Conservation (phyloP, 1,140 invertebrate species). For the Globodera rostochiensis region DNA sequence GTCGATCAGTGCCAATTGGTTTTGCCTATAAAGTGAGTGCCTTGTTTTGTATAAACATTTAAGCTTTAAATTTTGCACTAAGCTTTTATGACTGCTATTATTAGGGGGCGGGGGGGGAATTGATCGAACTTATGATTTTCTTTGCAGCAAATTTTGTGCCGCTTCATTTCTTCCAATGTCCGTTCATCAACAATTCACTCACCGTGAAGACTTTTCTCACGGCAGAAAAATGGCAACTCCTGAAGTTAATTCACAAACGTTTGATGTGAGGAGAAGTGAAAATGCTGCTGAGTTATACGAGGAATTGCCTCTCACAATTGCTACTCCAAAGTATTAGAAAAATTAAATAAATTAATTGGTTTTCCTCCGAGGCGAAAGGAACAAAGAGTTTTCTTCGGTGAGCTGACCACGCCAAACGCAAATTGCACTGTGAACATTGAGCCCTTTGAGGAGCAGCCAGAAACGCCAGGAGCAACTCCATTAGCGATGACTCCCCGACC, state of each 20-base stretch:
- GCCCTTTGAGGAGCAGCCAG: neutral
- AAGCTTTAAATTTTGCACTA: too few relatives aligned
- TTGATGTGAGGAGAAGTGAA: neutral
- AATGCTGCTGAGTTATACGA: slow-evolving; percentile 10
- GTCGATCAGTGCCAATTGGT: neutral
- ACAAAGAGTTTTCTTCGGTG: slow-evolving; percentile 4
- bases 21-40: neutral
- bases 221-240: neutral
- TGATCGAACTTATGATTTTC: neutral
- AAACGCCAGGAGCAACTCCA: neutral
- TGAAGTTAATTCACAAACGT: neutral
- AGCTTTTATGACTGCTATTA: too few relatives aligned
- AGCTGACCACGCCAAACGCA: neutral
- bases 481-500: neutral
- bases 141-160: neutral
- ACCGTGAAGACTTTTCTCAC: neutral
- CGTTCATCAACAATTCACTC: neutral
- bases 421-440: neutral
- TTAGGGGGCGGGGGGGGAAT: too few relatives aligned
- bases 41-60: too few relatives aligned
- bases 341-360: neutral
- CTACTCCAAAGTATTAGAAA: slow-evolving; percentile 32
- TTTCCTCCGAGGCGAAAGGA: neutral
- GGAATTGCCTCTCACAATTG: slow-evolving; percentile 41
- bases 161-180: neutral